Evolutionary conservation across 2,113 vertebrate species (phyloP), one percentile per base, ranked within the genome.

Genomic region (Speoplatyrhinus poulsoni): DNA sequence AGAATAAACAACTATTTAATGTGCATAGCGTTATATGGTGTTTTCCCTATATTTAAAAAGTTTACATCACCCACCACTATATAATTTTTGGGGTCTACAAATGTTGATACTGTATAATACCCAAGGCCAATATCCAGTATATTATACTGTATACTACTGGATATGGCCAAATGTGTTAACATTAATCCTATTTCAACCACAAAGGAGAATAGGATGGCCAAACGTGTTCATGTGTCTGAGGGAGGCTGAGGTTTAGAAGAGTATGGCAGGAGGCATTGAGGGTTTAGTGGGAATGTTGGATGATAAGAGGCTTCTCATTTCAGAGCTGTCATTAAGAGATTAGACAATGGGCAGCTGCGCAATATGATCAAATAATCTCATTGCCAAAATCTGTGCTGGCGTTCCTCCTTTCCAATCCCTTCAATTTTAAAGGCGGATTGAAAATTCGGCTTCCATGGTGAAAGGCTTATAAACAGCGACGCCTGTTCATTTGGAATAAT

Each of bases 1-100:
- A 71, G 63, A 89, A 89, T 84, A 90, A 91, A 91, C 62, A 46
- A 46, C 49, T 86, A 81, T 86, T 85, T 86, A 82, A 87, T 79
- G 46, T 76, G 78, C 33, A 33, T 19, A 9, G 3, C 9, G 19
- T 53, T 15, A 12, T n/a, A n/a, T 57, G 60, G 26, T 4, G 12
- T 10, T 58, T 12, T 19, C 55, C 10, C 26, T 32, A 11, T 26
- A 46, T 60, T 62, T 16, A 60, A 3, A 50, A n/a, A 19, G 6
- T 8, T 15, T 11, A 33, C 58, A 60, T 15, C 32, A 12, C 32
- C 11, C 12, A 26, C 56, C 12, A 26, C 12, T 33, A 9, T 65
- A 13, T 6, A 8, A 17, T 26, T 19, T 55, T 66, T 5, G 26
- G 36, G 36, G 36, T 41, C 4, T 5, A 41, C 36, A 6, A 41